These are phyloP conservation scores for Artemia franciscana DNA, from an alignment of 1,140 invertebrate species.

Conservation along the genomic window DNA sequence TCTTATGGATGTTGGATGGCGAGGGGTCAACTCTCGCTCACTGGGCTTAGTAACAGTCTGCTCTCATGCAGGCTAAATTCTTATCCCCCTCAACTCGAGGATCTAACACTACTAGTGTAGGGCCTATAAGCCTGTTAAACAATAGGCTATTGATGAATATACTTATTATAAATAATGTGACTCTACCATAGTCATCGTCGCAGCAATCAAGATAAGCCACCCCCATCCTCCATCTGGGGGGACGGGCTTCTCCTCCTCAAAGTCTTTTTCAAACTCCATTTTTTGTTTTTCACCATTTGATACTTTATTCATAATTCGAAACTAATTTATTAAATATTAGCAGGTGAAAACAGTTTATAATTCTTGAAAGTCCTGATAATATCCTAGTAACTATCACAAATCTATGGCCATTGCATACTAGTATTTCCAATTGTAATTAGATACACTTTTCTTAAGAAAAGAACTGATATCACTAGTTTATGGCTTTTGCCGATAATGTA, in stretches of 20 bases:
- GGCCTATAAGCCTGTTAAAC: neutral
- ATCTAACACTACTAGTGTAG: neutral
- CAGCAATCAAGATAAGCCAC: neutral
- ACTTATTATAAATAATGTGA: neutral
- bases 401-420: no score
- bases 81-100: neutral
- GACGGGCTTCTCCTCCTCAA: neutral
- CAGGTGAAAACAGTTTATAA: no score
- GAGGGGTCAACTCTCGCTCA: neutral
- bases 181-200: neutral
- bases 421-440: no score
- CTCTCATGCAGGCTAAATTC: neutral
- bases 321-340: no score
- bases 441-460: no score
- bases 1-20: neutral
- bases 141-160: neutral
- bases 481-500: no score
- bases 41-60: neutral
- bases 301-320: no score
- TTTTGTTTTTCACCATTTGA: no score
- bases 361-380: no score
- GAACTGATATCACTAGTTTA: no score
- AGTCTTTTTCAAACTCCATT: neutral
- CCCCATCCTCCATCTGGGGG: neutral
- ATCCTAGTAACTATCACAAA: no score